A percentile compares a stretch with the other conserved stretches of the same genome.
Evolutionary conservation across 2,888 invertebrate genomes (phyloP).

Genomic region (Volucella inflata): DNA sequence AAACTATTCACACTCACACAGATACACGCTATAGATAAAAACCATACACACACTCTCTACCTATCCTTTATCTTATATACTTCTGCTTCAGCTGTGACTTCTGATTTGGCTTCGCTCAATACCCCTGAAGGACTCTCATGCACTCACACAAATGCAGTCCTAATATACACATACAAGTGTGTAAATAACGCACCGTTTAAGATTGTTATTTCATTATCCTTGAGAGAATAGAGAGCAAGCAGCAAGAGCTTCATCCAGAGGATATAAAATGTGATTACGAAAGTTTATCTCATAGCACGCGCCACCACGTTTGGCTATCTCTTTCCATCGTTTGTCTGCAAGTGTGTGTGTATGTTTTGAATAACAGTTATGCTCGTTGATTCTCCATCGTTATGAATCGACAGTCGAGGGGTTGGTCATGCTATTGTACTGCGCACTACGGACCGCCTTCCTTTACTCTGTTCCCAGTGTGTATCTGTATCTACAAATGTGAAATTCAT

Average conservation of each 20-base stretch:
- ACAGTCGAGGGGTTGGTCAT: conserved; percentile 67
- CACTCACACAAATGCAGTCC: conserved; percentile 23
- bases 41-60: not conserved
- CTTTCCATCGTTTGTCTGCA: conserved; percentile 16
- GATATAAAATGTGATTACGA: conserved; percentile 34
- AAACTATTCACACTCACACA: conserved; percentile 74
- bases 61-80: conserved; percentile 40
- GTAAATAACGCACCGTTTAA: conserved; percentile 58
- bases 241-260: conserved; percentile 7
- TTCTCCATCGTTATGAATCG: conserved; percentile 61
- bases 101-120: not conserved
- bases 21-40: not conserved
- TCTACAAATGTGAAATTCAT: conserved; percentile 67
- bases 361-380: conserved; percentile 25
- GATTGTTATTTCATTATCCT: conserved; percentile 72
- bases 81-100: conserved; percentile 17
- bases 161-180: conserved; percentile 14
- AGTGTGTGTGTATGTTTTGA: conserved; percentile 39
- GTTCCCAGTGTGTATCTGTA: conserved; percentile 57
- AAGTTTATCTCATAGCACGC: conserved; percentile 30
- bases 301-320: conserved; percentile 50
- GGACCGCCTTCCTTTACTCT: conserved; percentile 74
- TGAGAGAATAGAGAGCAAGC: conserved; percentile 43
- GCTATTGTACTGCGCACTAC: conserved; percentile 66
- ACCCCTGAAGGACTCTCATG: conserved; percentile 55